Percentiles rank a stretch among this genome's conserved stretches.
Conservation (phyloP, 2,888 invertebrate genomes). For the Anaspis maculata region DNA sequence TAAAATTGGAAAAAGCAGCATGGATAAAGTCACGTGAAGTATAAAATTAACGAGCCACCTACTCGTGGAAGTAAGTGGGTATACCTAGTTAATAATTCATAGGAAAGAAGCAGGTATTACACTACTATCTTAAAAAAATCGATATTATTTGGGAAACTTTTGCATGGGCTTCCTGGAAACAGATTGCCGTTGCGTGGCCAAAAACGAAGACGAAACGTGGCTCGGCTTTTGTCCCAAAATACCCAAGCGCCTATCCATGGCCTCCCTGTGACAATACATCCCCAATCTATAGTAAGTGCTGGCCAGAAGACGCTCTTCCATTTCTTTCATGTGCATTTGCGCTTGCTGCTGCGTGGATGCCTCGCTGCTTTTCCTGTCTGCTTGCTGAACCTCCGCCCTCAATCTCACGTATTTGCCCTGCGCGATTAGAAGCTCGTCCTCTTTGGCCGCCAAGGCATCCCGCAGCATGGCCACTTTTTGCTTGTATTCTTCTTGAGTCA, state of each 20-base stretch:
- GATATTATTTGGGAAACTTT: slow-evolving; percentile 27
- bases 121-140: too few species aligned
- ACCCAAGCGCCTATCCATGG: slow-evolving; percentile 69
- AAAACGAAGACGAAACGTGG: too few species aligned
- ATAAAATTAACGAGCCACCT: too few species aligned
- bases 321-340: slow-evolving; percentile 49
- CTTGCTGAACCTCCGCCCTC: slow-evolving; percentile 76
- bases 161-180: slow-evolving; percentile 54
- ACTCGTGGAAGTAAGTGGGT: too few species aligned
- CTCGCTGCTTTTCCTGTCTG: slow-evolving; percentile 62
- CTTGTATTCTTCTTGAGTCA: slow-evolving; percentile 43
- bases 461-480: slow-evolving; percentile 52
- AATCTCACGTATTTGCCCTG: slow-evolving; percentile 85
- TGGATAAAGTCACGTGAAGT: too few species aligned
- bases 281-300: slow-evolving; percentile 80
- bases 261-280: slow-evolving; percentile 70
- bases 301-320: slow-evolving; percentile 78
- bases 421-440: slow-evolving; percentile 66
- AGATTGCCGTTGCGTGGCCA: slow-evolving; percentile 77
- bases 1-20: too few species aligned
- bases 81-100: too few species aligned
- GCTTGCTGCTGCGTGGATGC: slow-evolving; percentile 22
- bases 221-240: slow-evolving; percentile 69
- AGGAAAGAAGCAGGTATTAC: too few species aligned
- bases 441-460: slow-evolving; percentile 60